Evolutionary conservation across 1,140 invertebrate genomes (phyloP).

Genomic region (Trichoplusia ni): DNA sequence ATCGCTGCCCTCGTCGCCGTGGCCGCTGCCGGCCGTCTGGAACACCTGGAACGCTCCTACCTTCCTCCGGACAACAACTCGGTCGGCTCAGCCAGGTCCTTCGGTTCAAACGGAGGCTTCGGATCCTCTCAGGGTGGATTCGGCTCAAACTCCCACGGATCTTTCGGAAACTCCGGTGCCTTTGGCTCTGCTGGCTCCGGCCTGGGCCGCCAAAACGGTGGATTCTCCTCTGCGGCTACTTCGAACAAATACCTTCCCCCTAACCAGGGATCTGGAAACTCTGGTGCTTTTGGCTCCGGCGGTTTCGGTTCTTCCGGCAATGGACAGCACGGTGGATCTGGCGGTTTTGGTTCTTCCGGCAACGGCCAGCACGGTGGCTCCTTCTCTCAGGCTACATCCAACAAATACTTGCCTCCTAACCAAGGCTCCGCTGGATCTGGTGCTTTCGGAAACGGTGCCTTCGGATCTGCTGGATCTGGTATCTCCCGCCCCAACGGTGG

Average conservation of each 20-base stretch:
- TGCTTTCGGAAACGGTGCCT: constrained; percentile 27
- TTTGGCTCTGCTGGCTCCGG: constrained; percentile 38
- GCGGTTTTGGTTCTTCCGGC: too few relatives aligned
- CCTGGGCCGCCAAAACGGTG: neutral
- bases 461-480: constrained; percentile 37
- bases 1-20: constrained; percentile 61
- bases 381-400: too few relatives aligned
- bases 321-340: too few relatives aligned
- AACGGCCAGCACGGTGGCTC: too few relatives aligned
- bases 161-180: constrained; percentile 27
- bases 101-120: constrained; percentile 23
- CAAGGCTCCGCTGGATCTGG: constrained; percentile 27
- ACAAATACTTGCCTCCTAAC: too few relatives aligned
- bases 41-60: constrained; percentile 67
- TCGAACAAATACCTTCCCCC: constrained; percentile 72
- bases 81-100: constrained; percentile 1
- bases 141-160: constrained; percentile 18
- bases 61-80: constrained; percentile 56
- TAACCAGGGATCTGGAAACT: constrained; percentile 56
- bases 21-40: constrained; percentile 60
- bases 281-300: too few relatives aligned
- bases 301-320: too few relatives aligned
- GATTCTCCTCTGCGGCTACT: constrained; percentile 49
- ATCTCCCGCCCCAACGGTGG: neutral
- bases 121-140: too few relatives aligned